These are phyloP conservation scores for Orthosia gothica DNA, from an alignment of 2,888 invertebrate genomes.

Conservation along the genomic window DNA sequence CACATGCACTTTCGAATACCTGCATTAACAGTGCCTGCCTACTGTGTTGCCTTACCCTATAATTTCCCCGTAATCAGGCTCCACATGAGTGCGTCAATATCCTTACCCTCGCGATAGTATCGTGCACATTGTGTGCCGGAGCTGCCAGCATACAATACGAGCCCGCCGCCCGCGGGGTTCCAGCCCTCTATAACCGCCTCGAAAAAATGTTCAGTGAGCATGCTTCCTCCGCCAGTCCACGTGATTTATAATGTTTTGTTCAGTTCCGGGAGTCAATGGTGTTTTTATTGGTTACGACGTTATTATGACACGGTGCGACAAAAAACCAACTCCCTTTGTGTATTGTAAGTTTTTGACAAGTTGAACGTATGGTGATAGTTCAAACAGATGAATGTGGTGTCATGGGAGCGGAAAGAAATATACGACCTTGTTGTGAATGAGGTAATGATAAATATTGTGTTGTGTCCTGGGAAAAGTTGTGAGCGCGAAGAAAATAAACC, in stretches of 20 bases:
- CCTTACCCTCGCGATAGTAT: conserved; percentile 65
- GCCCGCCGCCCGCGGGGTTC: conserved; percentile 67
- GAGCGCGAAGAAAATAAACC: background rate
- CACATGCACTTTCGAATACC: conserved; percentile 29
- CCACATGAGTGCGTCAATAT: conserved; percentile 48
- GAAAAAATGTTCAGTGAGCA: conserved; percentile 68
- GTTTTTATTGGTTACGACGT: conserved; percentile 82
- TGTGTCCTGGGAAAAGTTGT: background rate
- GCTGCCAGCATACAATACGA: conserved; percentile 54
- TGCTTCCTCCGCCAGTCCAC: conserved; percentile 61
- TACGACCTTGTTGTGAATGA: conserved; percentile 14
- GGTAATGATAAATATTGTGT: conserved; percentile 20
- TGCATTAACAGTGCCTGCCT: conserved; percentile 23
- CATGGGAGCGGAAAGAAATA: conserved; percentile 49
- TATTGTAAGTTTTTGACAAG: conserved; percentile 68
- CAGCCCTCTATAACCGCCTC: conserved; percentile 65
- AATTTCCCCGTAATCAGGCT: conserved; percentile 55
- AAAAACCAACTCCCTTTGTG: conserved; percentile 71
- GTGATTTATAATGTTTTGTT: conserved; percentile 84
- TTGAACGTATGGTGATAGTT: conserved; percentile 49
- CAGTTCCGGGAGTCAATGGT: conserved; percentile 84
- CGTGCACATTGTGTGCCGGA: conserved; percentile 48
- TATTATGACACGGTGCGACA: conserved; percentile 77
- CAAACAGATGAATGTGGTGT: conserved; percentile 33
- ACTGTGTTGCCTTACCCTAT: conserved; percentile 38